Evolutionary conservation across 2,797 vertebrate genomes (phyloP).

Genomic region (Lepus oiostolus): DNA sequence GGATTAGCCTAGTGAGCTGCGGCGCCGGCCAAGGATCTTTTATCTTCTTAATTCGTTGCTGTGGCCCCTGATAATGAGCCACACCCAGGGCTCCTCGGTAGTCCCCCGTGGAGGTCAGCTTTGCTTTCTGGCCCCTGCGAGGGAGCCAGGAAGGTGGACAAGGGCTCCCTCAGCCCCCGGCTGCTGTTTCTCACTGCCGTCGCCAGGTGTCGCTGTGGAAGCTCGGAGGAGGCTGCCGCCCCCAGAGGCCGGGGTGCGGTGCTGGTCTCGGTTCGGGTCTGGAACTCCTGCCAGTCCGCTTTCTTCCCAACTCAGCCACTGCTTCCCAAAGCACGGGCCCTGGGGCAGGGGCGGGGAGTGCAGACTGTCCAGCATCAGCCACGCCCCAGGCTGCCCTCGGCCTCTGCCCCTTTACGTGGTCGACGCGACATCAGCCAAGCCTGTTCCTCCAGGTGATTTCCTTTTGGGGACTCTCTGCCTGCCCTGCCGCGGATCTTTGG

Average conservation of each 20-base stretch:
- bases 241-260: not conserved
- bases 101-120: not conserved
- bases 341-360: too few relatives aligned
- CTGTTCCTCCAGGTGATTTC: not conserved
- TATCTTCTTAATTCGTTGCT: not conserved
- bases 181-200: not conserved
- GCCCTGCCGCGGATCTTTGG: not conserved
- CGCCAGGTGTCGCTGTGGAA: conserved; percentile 58
- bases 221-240: not conserved
- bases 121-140: not conserved
- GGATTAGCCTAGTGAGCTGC: too few relatives aligned
- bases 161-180: not conserved
- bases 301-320: not conserved
- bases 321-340: not conserved
- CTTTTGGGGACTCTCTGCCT: not conserved
- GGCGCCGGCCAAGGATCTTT: not conserved
- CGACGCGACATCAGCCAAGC: not conserved
- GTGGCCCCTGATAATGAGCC: not conserved
- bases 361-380: not conserved
- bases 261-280: not conserved
- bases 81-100: not conserved
- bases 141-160: not conserved
- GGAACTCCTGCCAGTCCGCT: not conserved
- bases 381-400: not conserved
- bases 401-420: not conserved